Base-by-base conservation (phyloP, 2,888 invertebrate genomes). In the Xanthostigma xanthostigma region DNA sequence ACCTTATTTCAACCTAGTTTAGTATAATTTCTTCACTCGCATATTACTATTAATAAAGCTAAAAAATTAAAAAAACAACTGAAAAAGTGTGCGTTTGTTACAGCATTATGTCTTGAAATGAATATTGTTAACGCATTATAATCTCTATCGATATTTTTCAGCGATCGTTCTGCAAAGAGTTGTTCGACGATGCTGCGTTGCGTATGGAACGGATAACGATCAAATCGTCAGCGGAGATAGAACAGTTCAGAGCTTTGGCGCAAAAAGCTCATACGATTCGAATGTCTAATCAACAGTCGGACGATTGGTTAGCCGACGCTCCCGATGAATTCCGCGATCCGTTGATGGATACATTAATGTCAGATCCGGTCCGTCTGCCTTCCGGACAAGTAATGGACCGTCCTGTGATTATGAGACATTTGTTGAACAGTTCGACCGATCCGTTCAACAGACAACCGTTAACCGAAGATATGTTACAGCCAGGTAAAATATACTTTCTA, bases 251-350 rank as follows among this genome's bases (percentile, higher is more conserved):
- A 59, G 72, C 78, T 42, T 74, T 93, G 46, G 81, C 88, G 0
- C 76, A 76, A 50, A 81, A 80, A 60, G 90, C 92, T 13, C 79
- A 83, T 59, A 78, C 85, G 59, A 84, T 91, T 54, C 76, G 78
- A 69, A 78, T 83, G 55, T 78, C 79, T 45, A 95, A 94, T 66
- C 81, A 86, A 65, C 83, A 88, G 59, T 79, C 82, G 54, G 94
- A 93, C 60, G 86, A 93, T 57, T 95, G 95, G 69, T 88, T 84
- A 64, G 91, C 90, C 17, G 94, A 95, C 67, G 93, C 94, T 37
- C 95, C 96, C 0, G 95, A 95, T 58, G 95, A 95, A 68, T 96
- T 94, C 66, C 82, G 84, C 66, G 96, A 96, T 72, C 95, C 95
- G 0, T 73, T 96, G 36, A 96, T 96, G 96, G 94, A 94, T 65